Evolutionary conservation across 2,888 invertebrate species (phyloP), one percentile per base, ranked within the genome.

Genomic region (Acanthosoma haemorrhoidale): DNA sequence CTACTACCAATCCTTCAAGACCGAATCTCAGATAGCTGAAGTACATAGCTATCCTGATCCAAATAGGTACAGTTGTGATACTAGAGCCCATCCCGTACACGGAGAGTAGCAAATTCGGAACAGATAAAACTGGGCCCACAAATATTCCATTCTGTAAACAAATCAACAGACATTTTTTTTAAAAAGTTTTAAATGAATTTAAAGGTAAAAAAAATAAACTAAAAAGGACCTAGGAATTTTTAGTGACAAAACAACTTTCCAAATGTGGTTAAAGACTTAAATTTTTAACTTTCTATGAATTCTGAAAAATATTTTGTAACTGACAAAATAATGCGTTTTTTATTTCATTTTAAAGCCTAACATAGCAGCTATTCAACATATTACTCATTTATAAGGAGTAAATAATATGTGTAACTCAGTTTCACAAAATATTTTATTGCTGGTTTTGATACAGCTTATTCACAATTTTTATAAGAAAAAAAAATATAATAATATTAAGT

Each of bases 21-120:
- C 94, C 92, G 78, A 95, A 96, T 70, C 91, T 86, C 66, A 95
- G 89, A 80, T 94, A 96, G 76, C 94, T 95, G 31, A 89, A 84
- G 74, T 91, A 89, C 82, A 95, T 89, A 0, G 91, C 83, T 76
- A 94, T 81, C 74, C 86, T 85, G 79, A 96, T 88, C 75, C 90
- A 84, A 0, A 87, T 78, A 0, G 95, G 89, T 18, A 91, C 84
- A 0, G 89, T 87, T 64, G 82, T 82, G 75, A 84, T 83, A 1
- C 90, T 91, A 71, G 87, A 88, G 4, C 96, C 96, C 77, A 96
- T 89, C 32, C 96, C 92, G 77, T 91, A 91, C 0, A 89, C 91
- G 4, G 95, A 90, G 61, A 96, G 83, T 69, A 96, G 80, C 85
- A 96, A 91, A 11, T 96, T 82, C 0, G 96, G 96, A 4, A 95